phyloP scores from a whole-genome alignment of 2,888 invertebrate genomes.

The Ctenicera cuprea region DNA sequence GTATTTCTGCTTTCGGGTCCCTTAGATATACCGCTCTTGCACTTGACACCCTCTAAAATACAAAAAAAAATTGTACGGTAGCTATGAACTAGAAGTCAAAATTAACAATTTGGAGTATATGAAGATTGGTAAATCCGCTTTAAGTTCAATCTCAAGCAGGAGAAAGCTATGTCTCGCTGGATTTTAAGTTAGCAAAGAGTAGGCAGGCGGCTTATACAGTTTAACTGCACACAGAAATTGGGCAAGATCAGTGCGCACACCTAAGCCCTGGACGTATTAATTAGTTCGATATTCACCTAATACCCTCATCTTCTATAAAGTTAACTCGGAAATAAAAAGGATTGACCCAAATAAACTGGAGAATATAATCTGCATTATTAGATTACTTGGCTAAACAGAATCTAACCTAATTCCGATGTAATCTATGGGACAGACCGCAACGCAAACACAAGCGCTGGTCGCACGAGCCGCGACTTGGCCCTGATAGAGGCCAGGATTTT shows the following conservation, averaged over 20 bases:
- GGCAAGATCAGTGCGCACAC: conserved; percentile 10
- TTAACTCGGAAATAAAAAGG: conserved; percentile 45
- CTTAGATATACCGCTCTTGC: no score
- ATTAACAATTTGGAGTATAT: neutral
- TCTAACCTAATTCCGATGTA: conserved; percentile 62
- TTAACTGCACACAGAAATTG: conserved; percentile 21
- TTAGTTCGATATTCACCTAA: conserved; percentile 39
- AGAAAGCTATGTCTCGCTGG: conserved; percentile 1
- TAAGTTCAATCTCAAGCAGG: conserved; percentile 11
- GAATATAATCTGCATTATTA: conserved; percentile 60
- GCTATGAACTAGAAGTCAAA: no score
- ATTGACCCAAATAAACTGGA: conserved; percentile 50
- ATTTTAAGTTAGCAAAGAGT: conserved; percentile 25
- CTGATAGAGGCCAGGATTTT: conserved; percentile 55
- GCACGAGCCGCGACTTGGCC: conserved; percentile 52
- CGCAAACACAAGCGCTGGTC: conserved; percentile 54
- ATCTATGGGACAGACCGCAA: conserved; percentile 60
- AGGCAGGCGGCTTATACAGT: conserved; percentile 9
- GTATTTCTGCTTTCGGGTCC: no score
- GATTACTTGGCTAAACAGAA: conserved; percentile 60
- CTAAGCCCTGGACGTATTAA: conserved; percentile 40
- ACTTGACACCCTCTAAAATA: no score
- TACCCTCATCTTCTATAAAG: conserved; percentile 38
- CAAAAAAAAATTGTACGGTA: no score
- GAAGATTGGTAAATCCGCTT: neutral